phyloP scores from a whole-genome alignment of 2,113 vertebrate species.

The Tachycineta bicolor region DNA sequence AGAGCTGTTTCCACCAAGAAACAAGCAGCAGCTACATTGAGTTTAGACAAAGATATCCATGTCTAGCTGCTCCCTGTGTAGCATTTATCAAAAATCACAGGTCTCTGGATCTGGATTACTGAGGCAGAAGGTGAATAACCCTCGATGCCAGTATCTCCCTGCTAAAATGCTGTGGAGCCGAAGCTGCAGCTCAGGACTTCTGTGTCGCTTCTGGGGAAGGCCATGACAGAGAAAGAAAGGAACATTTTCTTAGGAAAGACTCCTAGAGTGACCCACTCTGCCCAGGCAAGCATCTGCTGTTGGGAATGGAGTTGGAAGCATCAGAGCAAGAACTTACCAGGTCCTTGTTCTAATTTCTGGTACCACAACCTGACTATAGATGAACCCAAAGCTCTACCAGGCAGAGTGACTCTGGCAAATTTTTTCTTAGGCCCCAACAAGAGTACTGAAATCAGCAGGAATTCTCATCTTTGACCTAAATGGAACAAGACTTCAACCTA shows the following conservation, averaged over 20 bases:
- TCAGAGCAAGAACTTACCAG: background rate
- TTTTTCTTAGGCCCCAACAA: background rate
- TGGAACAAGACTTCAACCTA: background rate
- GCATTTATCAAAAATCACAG: background rate
- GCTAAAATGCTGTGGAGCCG: background rate
- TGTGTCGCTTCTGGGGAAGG: background rate
- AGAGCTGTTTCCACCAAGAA: background rate
- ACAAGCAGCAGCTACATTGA: background rate
- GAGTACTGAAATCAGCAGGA: conserved; percentile 12
- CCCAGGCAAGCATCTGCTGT: background rate
- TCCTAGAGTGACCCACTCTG: background rate
- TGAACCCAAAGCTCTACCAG: background rate
- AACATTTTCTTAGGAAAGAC: background rate
- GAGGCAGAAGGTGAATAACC: background rate
- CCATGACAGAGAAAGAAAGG: background rate
- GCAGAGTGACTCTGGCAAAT: background rate
- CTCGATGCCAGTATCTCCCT: background rate
- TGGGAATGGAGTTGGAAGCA: background rate
- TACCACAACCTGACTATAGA: background rate
- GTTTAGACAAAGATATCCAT: background rate
- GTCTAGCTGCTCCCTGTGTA: background rate
- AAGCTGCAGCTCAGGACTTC: background rate
- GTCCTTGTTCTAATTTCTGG: background rate
- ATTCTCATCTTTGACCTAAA: conserved; percentile 19
- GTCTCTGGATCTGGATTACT: background rate